Evolutionary conservation across 2,888 invertebrate species (phyloP), one percentile per base, ranked within the genome.

Genomic region (Rotaria socialis): DNA sequence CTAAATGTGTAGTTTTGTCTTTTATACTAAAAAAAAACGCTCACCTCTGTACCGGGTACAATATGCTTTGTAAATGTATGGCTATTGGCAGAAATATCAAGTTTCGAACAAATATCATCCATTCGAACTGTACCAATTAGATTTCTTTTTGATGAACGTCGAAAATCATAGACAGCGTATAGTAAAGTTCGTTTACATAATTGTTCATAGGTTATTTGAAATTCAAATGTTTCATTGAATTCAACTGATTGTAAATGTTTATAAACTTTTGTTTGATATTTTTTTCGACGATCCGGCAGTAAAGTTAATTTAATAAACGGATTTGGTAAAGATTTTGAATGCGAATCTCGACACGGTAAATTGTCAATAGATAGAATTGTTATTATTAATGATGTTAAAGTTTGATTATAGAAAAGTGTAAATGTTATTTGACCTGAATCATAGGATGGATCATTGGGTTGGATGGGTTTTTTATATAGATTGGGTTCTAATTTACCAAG

Each of bases 281-380:
- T 95, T 92, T 95, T 95, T 91, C 95, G 94, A 88, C 95, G 92
- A 89, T 95, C 95, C 0, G 95, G 95, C 24, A 95, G 92, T 1
- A 95, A 93, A 90, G 95, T 94, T 85, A 95, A 93, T 91, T 95
- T 95, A 88, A 95, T 94, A 91, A 96, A 96, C 0, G 96, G 95
- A 91, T 96, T 95, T 87, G 95, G 95, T 19, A 95, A 58, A 27
- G 47, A 14, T 74, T 86, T 86, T 7, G 84, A 35, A 55, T 55
- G 43, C 0, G 4, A 41, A 67, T 67, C 19, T 16, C 67, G 67
- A 35, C 19, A 67, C 47, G 86, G 86, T 35, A 84, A 74, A 41
- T 80, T 47, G 41, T 85, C 43, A 41, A 80, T 55, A 8, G 87
- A 87, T 19, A 56, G 19, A 90, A 95, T 94, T 93, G 94, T 94